These are phyloP conservation scores for Panulirus ornatus DNA, from an alignment of 1,140 invertebrate genomes.

Conservation along the genomic window DNA sequence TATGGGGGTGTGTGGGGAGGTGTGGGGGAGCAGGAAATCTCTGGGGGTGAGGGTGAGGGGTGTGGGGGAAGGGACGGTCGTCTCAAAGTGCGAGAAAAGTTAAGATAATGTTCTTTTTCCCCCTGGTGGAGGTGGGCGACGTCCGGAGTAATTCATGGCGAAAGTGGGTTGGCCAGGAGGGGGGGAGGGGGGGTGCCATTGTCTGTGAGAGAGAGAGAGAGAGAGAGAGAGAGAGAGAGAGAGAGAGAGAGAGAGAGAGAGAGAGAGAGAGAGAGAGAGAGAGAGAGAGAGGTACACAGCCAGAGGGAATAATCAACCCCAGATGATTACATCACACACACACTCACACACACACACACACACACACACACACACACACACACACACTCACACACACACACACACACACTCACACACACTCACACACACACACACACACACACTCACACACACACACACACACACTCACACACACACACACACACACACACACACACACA, in stretches of 20 bases:
- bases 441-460: conserved; percentile 38
- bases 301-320: too few relatives aligned
- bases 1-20: not conserved
- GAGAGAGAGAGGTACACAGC: not conserved
- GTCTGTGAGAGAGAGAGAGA: not conserved
- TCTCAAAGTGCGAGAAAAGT: not conserved
- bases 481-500: conserved; percentile 10
- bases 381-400: conserved; percentile 41
- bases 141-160: too few relatives aligned
- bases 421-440: conserved; percentile 40
- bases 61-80: not conserved
- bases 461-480: conserved; percentile 25
- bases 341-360: conserved; percentile 2
- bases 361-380: conserved; percentile 31
- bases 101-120: not conserved
- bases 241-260: not conserved
- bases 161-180: too few relatives aligned
- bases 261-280: too few relatives aligned
- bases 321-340: not conserved
- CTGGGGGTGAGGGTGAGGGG: not conserved
- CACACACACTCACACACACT: conserved; percentile 35
- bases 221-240: not conserved
- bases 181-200: not conserved
- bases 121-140: too few relatives aligned
- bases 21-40: not conserved